phyloP scores from a whole-genome alignment of 2,113 vertebrate genomes.

The Grus americana region DNA sequence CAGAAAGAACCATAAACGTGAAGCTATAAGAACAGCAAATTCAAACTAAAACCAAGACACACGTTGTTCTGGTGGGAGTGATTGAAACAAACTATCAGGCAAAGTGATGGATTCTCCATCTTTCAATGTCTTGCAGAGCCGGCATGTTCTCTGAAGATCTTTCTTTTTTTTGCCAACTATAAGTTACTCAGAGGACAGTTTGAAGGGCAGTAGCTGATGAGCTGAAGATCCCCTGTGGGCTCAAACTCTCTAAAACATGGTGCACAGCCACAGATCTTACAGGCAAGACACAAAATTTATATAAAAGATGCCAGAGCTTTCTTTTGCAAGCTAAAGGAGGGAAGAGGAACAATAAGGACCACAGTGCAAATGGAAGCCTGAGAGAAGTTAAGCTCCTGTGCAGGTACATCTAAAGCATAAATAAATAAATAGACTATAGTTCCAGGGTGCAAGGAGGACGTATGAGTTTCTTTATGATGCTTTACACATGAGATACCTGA shows the following conservation, averaged over 20 bases:
- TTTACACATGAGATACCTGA: neutral
- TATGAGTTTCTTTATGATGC: neutral
- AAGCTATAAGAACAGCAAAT: neutral
- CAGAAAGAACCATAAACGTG: neutral
- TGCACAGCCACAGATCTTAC: neutral
- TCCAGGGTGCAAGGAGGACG: neutral
- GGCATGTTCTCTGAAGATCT: neutral
- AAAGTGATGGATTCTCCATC: neutral
- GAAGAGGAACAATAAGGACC: neutral
- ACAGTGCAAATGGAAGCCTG: neutral
- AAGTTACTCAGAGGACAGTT: neutral
- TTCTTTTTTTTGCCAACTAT: neutral
- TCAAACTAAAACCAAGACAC: neutral
- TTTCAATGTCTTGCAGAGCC: neutral
- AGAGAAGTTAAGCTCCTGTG: neutral
- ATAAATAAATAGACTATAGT: neutral
- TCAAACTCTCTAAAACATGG: neutral
- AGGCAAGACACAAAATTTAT: neutral
- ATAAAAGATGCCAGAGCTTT: neutral
- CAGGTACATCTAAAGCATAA: neutral
- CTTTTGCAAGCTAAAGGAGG: neutral
- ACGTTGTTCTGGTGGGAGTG: neutral
- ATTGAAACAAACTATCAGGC: neutral
- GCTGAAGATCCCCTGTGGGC: neutral
- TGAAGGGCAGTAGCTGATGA: neutral